Evolutionary conservation across 2,797 vertebrate species (phyloP).

Genomic region (Stomatorhinus walkeri): DNA sequence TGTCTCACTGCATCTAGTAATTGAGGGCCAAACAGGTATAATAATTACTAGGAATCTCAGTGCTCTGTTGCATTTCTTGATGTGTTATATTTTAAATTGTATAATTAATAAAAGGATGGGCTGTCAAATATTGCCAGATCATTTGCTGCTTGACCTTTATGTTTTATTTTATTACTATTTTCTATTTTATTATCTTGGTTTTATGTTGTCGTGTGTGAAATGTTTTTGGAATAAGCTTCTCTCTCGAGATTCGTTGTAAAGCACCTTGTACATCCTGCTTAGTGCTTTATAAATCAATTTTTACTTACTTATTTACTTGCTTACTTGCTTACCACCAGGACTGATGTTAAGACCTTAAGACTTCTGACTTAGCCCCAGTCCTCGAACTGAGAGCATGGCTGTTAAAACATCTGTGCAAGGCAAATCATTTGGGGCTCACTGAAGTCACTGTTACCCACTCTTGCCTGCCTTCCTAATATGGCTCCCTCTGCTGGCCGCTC

Average conservation of each 20-base stretch:
- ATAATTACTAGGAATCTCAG: background rate
- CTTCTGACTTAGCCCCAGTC: background rate
- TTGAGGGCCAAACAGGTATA: background rate
- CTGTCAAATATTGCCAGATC: background rate
- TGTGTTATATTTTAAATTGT: background rate
- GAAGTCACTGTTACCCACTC: background rate
- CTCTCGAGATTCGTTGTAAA: background rate
- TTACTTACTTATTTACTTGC: background rate
- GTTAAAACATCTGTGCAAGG: background rate
- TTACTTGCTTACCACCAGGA: background rate
- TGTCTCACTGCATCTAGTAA: background rate
- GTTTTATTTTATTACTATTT: background rate
- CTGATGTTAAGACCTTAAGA: background rate
- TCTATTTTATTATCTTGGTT: background rate
- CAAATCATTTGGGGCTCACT: background rate
- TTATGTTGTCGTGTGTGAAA: background rate
- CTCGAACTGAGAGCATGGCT: background rate
- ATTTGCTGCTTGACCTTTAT: background rate
- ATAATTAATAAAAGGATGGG: background rate
- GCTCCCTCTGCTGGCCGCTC: conserved; percentile 31
- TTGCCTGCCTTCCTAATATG: background rate
- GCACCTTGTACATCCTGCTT: background rate
- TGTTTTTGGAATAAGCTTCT: background rate
- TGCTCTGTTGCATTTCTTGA: background rate
- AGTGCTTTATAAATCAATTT: background rate